Evolutionary conservation across 1,140 invertebrate species (phyloP).

Genomic region (Hycleus phaleratus): DNA sequence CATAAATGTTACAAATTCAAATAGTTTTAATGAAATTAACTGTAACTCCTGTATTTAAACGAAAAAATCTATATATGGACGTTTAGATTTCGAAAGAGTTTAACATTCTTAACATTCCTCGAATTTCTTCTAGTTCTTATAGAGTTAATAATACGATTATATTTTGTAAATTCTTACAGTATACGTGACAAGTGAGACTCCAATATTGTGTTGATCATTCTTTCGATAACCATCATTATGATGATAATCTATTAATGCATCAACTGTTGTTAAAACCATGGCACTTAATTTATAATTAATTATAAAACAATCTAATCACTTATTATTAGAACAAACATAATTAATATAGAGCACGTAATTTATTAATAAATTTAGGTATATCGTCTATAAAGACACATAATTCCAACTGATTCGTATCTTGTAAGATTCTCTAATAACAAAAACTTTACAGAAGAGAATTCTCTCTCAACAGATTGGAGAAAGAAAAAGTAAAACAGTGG

Average conservation of each 20-base stretch:
- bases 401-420: background rate
- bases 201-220: constrained; percentile 6
- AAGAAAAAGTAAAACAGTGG: too few relatives aligned
- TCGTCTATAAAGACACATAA: background rate
- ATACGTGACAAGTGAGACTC: constrained; percentile 18
- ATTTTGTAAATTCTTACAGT: constrained; percentile 8
- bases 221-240: constrained; percentile 4
- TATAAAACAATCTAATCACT: too few relatives aligned
- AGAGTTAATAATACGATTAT: too few relatives aligned
- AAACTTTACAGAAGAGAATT: background rate
- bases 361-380: background rate
- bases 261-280: constrained; percentile 17
- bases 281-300: background rate
- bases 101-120: too few relatives aligned
- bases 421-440: background rate
- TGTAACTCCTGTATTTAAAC: too few relatives aligned
- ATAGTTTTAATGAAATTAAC: too few relatives aligned
- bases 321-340: too few relatives aligned
- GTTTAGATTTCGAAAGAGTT: too few relatives aligned
- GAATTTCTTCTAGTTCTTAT: too few relatives aligned
- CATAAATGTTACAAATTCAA: too few relatives aligned
- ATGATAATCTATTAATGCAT: constrained; percentile 13
- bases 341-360: background rate
- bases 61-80: too few relatives aligned
- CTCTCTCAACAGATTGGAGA: background rate